Evolutionary conservation across 2,888 invertebrate species (phyloP).

Genomic region (Gari tellinella): DNA sequence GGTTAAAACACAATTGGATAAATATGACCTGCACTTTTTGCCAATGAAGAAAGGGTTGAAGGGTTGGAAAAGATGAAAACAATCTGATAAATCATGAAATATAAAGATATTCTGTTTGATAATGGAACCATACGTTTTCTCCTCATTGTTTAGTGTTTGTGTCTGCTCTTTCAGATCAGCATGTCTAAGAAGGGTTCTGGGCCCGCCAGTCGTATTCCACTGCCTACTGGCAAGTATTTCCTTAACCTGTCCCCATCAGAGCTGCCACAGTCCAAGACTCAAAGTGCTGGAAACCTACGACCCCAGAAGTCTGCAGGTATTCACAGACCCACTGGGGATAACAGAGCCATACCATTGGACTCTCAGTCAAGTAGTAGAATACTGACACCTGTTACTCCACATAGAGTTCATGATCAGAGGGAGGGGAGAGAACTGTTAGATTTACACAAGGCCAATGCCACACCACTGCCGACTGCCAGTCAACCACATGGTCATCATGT

Average conservation of each 20-base stretch:
- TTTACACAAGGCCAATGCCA: constrained; percentile 51
- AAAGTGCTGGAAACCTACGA: constrained; percentile 33
- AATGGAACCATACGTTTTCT: too few species aligned
- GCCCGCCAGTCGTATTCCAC: constrained; percentile 72
- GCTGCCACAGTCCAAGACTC: constrained; percentile 45
- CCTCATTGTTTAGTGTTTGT: too few species aligned
- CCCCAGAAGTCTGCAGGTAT: constrained; percentile 46
- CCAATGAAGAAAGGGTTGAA: too few species aligned
- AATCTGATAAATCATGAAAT: too few species aligned
- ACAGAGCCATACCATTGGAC: constrained; percentile 21
- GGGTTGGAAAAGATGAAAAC: too few species aligned
- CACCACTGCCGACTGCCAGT: constrained; percentile 17
- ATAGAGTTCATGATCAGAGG: constrained; percentile 20
- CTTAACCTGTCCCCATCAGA: constrained; percentile 66
- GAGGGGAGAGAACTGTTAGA: constrained; percentile 48
- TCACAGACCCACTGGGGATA: constrained; percentile 21
- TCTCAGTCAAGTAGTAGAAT: constrained; percentile 23
- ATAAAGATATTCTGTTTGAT: too few species aligned
- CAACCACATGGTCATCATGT: neutral
- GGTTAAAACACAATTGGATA: too few species aligned
- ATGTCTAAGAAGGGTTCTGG: constrained; percentile 64
- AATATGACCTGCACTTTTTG: too few species aligned
- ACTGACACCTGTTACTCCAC: constrained; percentile 31
- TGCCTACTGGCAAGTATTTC: constrained; percentile 71
- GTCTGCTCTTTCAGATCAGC: constrained; percentile 56